These are phyloP conservation scores for Hymenochirus boettgeri DNA, from an alignment of 2,113 vertebrate species.

Conservation along the genomic window DNA sequence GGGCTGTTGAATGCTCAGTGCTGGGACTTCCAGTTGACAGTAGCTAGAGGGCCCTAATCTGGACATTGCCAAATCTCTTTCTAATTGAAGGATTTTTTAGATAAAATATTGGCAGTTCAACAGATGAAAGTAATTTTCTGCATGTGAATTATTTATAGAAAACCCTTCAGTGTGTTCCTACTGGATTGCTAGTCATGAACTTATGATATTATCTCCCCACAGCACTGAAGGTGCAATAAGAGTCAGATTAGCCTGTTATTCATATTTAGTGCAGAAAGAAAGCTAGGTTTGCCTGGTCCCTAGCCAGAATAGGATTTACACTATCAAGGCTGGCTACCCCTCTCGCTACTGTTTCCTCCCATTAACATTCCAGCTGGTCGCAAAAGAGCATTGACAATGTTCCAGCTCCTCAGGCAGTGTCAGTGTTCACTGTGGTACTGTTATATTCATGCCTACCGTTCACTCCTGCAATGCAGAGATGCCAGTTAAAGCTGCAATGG, in stretches of 20 bases:
- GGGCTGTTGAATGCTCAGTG: no score
- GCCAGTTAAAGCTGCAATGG: neutral
- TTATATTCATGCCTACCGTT: neutral
- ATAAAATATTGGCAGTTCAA: no score
- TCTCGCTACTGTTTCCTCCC: constrained; percentile 8
- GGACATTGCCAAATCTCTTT: no score
- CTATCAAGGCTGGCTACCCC: neutral
- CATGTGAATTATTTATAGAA: no score
- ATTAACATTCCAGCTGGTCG: constrained; percentile 41
- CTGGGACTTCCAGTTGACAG: no score
- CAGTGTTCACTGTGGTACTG: neutral
- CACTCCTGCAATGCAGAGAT: constrained; percentile 8
- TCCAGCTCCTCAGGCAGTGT: constrained; percentile 26
- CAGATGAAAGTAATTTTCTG: no score
- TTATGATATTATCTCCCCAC: neutral
- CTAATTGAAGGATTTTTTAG: no score
- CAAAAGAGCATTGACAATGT: constrained; percentile 2
- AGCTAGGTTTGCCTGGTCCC: constrained; percentile 4
- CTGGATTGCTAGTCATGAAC: neutral
- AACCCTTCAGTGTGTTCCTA: neutral
- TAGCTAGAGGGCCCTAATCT: no score
- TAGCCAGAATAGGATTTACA: constrained; percentile 16
- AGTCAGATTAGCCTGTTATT: neutral
- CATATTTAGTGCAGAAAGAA: neutral
- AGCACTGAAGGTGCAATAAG: neutral